These are phyloP conservation scores for Lamprotornis superbus DNA, from an alignment of 2,113 vertebrate genomes.

Conservation along the genomic window DNA sequence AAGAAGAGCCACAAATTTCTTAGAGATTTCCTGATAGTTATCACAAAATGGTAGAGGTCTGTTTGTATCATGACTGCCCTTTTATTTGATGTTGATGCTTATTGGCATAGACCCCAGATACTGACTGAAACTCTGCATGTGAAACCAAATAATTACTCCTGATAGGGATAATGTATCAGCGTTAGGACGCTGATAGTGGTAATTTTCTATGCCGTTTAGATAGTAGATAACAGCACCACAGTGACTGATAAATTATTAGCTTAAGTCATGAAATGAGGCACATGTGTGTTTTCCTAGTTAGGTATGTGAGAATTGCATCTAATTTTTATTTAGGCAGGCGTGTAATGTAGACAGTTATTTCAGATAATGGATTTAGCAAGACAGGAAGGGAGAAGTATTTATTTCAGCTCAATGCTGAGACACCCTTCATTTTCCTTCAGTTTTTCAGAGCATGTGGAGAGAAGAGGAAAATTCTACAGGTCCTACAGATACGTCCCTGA, in stretches of 20 bases:
- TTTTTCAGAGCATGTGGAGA: not conserved
- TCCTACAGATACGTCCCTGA: not conserved
- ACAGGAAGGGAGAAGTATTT: not conserved
- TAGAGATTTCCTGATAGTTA: not conserved
- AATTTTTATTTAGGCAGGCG: not conserved
- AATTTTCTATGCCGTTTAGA: slow-evolving; percentile 50
- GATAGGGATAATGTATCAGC: slow-evolving; percentile 46
- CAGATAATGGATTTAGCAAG: not conserved
- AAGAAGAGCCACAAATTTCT: not conserved
- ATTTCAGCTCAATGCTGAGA: not conserved
- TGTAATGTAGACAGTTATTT: not conserved
- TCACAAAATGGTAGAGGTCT: not conserved
- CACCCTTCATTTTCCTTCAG: not conserved
- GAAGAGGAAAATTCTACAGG: not conserved
- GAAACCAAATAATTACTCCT: slow-evolving; percentile 51
- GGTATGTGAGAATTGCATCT: not conserved
- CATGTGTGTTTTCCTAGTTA: not conserved
- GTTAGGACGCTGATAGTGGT: slow-evolving; percentile 30
- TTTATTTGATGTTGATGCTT: slow-evolving; percentile 37
- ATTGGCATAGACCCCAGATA: slow-evolving; percentile 33
- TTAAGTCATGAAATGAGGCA: not conserved
- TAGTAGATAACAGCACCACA: not conserved
- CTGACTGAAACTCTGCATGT: slow-evolving; percentile 12
- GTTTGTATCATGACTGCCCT: not conserved
- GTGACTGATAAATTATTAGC: slow-evolving; percentile 20